Evolutionary conservation across 1,140 invertebrate genomes (phyloP), one percentile per base, ranked within the genome.

Genomic region (Eurosta solidaginis): DNA sequence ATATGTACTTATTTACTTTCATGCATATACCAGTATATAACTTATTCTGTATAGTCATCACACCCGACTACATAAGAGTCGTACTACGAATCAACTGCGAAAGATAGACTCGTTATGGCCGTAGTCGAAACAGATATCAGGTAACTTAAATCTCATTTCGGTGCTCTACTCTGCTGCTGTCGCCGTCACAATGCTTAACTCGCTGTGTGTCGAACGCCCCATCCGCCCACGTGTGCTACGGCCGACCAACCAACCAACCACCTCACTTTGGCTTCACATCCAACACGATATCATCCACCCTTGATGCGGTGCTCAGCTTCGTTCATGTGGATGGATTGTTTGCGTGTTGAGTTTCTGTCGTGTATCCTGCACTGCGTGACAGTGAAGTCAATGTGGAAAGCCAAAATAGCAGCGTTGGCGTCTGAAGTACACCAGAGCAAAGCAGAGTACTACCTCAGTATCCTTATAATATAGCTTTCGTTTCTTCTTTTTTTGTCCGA

Each of bases 101-200:
- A 33, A 68, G 59, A 68, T 68, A 68, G 59, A 20, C n/a, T 4
- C 17, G 10, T 33, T 68, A 68, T 29, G 59, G n/a, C 59, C 40
- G 59, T 33, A 68, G 59, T 40, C 59, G 3, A 42, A 20, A n/a
- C 33, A 40, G 33, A 68, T 68, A 68, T 68, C 59, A 68, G 59
- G 59, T 68, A 68, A 68, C 59, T 42, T 68, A 33, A 68, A 68
- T 42, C 36, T 42, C 33, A 33, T 68, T 68, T 36, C 59, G 33
- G 59, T 52, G 22, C 49, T 52, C 25, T 25, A 22, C 49, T 52
- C 25, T 25, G 49, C 49, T 52, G 59, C 59, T 68, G 36, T 33
- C 40, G 36, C 33, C 29, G 17, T 6, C n/a, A n/a, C n/a, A 27
- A 40, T 36, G 59, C 36, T 40, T 4, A 40, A 17, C 17, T n/a